Percentiles rank a stretch among this genome's conserved stretches.
Evolutionary conservation across 2,888 invertebrate species (phyloP).

Genomic region (Microctonus brassicae): DNA sequence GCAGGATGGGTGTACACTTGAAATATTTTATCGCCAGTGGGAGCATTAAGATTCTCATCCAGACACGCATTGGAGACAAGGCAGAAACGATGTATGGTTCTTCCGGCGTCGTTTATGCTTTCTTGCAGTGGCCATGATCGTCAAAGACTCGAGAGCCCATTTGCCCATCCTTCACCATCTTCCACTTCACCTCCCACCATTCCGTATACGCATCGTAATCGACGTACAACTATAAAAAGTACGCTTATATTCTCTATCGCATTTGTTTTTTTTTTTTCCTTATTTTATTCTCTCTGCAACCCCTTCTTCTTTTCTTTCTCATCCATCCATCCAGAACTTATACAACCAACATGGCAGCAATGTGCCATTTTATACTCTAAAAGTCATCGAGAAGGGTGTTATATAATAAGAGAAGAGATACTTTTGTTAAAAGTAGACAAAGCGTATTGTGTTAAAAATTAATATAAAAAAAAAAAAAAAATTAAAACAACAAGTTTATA

Average conservation of each 20-base stretch:
- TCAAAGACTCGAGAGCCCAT: conserved; percentile 47
- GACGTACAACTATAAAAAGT: conserved; percentile 48
- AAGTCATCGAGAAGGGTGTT: background rate
- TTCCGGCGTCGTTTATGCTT: conserved; percentile 43
- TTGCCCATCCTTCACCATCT: conserved; percentile 36
- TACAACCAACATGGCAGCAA: background rate
- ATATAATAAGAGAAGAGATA: background rate
- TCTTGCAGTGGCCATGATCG: conserved; percentile 42
- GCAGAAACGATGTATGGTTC: conserved; percentile 33
- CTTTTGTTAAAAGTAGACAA: background rate
- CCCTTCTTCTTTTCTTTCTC: background rate
- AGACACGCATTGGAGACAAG: conserved; percentile 29
- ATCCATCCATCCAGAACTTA: background rate
- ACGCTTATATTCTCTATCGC: conserved; percentile 37
- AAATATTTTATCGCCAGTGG: conserved; percentile 46
- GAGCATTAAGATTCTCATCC: conserved; percentile 48
- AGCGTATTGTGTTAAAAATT: background rate
- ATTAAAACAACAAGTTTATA: background rate
- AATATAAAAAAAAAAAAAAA: background rate
- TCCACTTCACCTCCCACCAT: background rate
- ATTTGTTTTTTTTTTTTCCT: conserved; percentile 22
- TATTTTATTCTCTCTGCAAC: conserved; percentile 7
- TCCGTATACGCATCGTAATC: conserved; percentile 42
- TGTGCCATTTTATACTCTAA: background rate
- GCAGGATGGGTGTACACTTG: conserved; percentile 33